Evolutionary conservation across 2,113 vertebrate species (phyloP).

Genomic region (Epinephelus lanceolatus): DNA sequence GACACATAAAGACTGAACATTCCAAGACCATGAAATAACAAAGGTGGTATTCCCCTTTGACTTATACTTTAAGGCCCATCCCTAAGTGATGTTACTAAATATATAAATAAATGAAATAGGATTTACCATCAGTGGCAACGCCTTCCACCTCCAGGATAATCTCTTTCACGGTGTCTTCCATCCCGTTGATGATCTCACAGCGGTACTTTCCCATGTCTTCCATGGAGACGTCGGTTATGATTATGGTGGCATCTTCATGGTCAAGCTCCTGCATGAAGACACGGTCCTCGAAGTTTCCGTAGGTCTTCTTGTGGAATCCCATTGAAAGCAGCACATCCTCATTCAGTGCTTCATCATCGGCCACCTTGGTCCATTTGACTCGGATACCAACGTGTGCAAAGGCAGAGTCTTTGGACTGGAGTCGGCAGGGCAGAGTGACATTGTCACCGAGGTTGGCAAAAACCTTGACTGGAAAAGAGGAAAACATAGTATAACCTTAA

Average conservation of each 20-base stretch:
- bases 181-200: constrained; percentile 92
- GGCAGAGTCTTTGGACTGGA: constrained; percentile 71
- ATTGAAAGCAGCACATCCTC: constrained; percentile 91
- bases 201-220: constrained; percentile 92
- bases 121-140: constrained; percentile 69
- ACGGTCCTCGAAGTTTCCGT: constrained; percentile 86
- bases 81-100: background rate
- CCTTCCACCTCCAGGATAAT: constrained; percentile 88
- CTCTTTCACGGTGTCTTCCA: constrained; percentile 87
- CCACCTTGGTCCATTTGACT: constrained; percentile 94
- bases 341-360: constrained; percentile 87
- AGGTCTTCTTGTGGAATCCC: constrained; percentile 91
- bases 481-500: background rate
- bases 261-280: constrained; percentile 83
- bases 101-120: background rate
- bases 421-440: constrained; percentile 91
- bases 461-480: constrained; percentile 82
- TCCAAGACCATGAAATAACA: too few species aligned
- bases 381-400: constrained; percentile 84
- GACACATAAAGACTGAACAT: too few species aligned
- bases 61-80: background rate
- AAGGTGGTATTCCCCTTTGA: background rate
- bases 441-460: constrained; percentile 88
- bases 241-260: constrained; percentile 88
- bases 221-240: constrained; percentile 86